Evolutionary conservation across 1,140 invertebrate genomes (phyloP).

Genomic region (Batillaria attramentaria): DNA sequence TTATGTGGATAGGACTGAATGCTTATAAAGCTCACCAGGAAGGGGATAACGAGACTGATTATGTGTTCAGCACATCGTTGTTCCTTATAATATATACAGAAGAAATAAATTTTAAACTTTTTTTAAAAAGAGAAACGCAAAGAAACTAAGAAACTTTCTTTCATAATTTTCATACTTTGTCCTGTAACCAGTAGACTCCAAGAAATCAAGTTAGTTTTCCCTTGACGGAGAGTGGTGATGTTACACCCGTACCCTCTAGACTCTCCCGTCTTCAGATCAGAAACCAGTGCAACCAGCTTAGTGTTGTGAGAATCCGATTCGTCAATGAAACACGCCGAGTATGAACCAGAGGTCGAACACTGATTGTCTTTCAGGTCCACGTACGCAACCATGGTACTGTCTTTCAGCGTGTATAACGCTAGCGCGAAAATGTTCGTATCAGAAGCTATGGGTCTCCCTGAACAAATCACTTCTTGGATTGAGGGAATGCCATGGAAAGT

Average conservation of each 20-base stretch:
- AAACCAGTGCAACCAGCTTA: conserved; percentile 12
- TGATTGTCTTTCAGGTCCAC: background rate
- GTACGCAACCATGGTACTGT: conserved; percentile 8
- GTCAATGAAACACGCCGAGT: conserved; percentile 31
- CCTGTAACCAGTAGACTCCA: too few species aligned
- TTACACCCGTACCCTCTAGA: conserved; percentile 21
- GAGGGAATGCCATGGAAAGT: conserved; percentile 1
- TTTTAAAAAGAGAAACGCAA: too few species aligned
- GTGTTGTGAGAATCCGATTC: background rate
- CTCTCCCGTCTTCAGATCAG: background rate
- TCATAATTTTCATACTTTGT: too few species aligned
- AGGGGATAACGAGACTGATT: too few species aligned
- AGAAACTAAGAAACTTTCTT: too few species aligned
- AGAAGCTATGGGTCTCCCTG: background rate
- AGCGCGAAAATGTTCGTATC: background rate
- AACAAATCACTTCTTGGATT: conserved; percentile 16
- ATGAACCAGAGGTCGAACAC: conserved; percentile 12
- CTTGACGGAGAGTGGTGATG: conserved; percentile 12
- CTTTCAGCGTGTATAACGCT: background rate
- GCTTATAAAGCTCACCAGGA: too few species aligned
- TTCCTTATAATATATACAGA: too few species aligned
- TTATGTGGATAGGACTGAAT: too few species aligned
- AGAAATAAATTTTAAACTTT: too few species aligned
- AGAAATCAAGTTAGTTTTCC: too few species aligned
- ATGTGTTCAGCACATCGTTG: too few species aligned